Evolutionary conservation across 2,797 vertebrate species (phyloP), one percentile per base, ranked within the genome.

Genomic region (Periophthalmus magnuspinnatus): DNA sequence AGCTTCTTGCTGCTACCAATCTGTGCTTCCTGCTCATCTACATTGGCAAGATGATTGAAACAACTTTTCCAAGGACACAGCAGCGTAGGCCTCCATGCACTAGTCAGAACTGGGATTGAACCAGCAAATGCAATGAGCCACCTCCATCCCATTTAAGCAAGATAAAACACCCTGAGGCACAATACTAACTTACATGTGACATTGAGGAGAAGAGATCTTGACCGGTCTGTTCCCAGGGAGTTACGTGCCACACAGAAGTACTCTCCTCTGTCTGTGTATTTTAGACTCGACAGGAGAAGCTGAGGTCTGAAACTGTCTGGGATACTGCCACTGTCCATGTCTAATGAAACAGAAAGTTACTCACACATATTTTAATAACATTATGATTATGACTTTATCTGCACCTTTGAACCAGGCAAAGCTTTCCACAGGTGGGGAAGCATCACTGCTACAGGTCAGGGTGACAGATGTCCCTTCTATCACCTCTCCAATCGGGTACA

Each of bases 391-490:
- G 17, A n/a, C 19, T n/a, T 52, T 50, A 24, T 2, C 1, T 21
- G 4, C 78, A 92, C 91, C 89, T 85, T 90, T 93, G 79, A 94
- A 94, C 94, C 94, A 95, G 24, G 90, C 91, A 67, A 86, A 95
- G 85, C 92, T 94, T 84, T 93, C 92, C 2, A 91, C 92, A 11
- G 91, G 90, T 0, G 94, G 94, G 54, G 93, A 90, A 33, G 89
- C 93, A 3, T 91, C 89, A 58, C 92, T 94, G 34, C 71, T 89
- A 88, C 94, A 95, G 65, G 87, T 90, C 66, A 95, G 82, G 52
- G 90, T 93, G 69, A 91, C 89, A 0, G 90, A 87, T 0, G 72
- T 87, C 0, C 92, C 93, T 73, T 93, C 94, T 5, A 75, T 50
- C 67, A 93, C 59, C 17, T 81, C 84, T 21, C 87, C 90, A 1